Base-by-base conservation (phyloP, 2,888 invertebrate genomes). In the Eupithecia tripunctaria region DNA sequence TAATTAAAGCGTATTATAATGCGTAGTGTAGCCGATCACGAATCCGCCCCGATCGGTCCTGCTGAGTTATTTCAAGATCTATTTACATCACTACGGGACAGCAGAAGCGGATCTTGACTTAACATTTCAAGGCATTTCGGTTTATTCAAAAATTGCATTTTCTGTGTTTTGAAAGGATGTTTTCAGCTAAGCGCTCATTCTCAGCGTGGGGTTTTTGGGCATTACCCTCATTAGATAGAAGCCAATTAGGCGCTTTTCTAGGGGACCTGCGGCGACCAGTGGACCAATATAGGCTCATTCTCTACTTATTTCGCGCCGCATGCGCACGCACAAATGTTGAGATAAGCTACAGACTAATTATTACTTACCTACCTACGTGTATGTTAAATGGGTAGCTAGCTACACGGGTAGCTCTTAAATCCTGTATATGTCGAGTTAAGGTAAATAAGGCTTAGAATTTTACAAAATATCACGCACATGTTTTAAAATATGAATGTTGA, bases 1-100 rank as follows among this genome's bases (percentile, higher is more conserved):
- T 93, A 93, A 94, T 94, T 93, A 90, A 91, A 89, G 84, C 86
- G 87, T 89, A 91, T 90, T 91, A 89, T 89, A 90, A 90, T 88
- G 86, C 84, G 89, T 86, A 87, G 87, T 86, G 86, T 89, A 78
- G 90, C 90, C 91, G 91, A 89, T 89, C 91, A 91, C 91, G 91
- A 92, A 90, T 90, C 91, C 92, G 91, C 90, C 93, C 90, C 92
- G 91, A 90, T 92, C 90, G 67, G 88, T 86, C 89, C 89, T 90
- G 89, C 87, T 88, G 67, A 72, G 74, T 59, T 75, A 75, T 72
- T 72, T 67, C 32, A 69, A 15, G 32, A 10, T 21, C 66, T 36
- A 29, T 56, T 72, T 25, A 68, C 60, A 72, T 41, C 14, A 32
- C 25, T n/a, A 67, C 67, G 75, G 51, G 70, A 69, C 67, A 64